Percentiles rank a stretch among this genome's conserved stretches.
phyloP scores from a whole-genome alignment of 2,888 invertebrate species.

The Drosophila anceps region DNA sequence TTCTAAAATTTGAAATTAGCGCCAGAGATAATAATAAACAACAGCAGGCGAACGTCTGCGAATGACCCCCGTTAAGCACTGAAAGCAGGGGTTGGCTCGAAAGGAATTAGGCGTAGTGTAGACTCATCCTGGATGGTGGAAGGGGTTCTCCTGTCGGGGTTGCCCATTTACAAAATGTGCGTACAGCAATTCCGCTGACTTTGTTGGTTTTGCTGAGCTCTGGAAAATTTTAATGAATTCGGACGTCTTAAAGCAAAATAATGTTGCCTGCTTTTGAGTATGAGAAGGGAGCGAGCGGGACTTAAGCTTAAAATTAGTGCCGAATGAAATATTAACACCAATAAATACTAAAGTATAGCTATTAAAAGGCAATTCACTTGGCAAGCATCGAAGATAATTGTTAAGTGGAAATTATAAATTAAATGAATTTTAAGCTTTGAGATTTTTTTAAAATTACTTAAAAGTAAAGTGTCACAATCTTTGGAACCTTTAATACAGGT shows the following conservation, averaged over 20 bases:
- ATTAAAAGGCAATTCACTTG: background rate
- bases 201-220: constrained; percentile 32
- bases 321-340: constrained; percentile 3
- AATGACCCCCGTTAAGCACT: constrained; percentile 22
- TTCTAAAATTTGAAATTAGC: constrained; percentile 76
- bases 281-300: background rate
- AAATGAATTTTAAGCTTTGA: background rate
- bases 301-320: constrained; percentile 14
- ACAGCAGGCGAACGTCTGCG: constrained; percentile 59
- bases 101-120: constrained; percentile 26
- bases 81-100: constrained; percentile 13
- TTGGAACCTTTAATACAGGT: too few species aligned
- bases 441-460: too few species aligned
- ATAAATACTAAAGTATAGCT: background rate
- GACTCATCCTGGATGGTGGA: constrained; percentile 1
- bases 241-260: constrained; percentile 55
- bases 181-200: constrained; percentile 60
- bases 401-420: background rate
- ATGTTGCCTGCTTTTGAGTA: constrained; percentile 52
- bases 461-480: too few species aligned
- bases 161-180: constrained; percentile 75
- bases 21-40: constrained; percentile 75
- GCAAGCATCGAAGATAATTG: background rate
- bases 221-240: constrained; percentile 69
- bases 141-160: constrained; percentile 29